Percentiles rank a stretch among this genome's conserved stretches.
Conservation (phyloP, 2,888 invertebrate species). For the Tachina fera region DNA sequence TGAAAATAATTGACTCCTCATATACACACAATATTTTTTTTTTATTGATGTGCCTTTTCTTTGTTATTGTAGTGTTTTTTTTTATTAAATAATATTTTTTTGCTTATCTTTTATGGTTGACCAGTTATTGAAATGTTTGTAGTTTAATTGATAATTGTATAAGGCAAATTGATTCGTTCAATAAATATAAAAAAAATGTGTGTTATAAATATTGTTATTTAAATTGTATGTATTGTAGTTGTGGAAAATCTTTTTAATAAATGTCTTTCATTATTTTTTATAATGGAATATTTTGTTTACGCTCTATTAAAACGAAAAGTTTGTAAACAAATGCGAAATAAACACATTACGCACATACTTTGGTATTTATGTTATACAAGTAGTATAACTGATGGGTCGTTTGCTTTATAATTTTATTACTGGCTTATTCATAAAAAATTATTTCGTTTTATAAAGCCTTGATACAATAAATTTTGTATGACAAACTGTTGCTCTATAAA, state of each 20-base stretch:
- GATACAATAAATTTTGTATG: too few relatives aligned
- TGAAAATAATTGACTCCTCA: slow-evolving; percentile 36
- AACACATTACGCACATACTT: too few relatives aligned
- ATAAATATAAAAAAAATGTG: not conserved
- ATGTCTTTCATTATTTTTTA: not conserved
- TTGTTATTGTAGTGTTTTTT: not conserved
- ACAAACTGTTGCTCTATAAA: too few relatives aligned
- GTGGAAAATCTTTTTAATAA: slow-evolving; percentile 19
- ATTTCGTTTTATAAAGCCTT: too few relatives aligned
- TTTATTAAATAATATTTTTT: not conserved
- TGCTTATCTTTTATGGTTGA: slow-evolving; percentile 10
- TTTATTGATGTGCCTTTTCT: slow-evolving; percentile 24
- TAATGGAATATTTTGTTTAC: slow-evolving; percentile 29
- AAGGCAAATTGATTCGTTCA: slow-evolving; percentile 20
- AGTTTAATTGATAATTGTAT: slow-evolving; percentile 46
- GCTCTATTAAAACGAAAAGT: slow-evolving; percentile 11
- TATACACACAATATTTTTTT: not conserved
- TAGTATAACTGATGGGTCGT: too few relatives aligned
- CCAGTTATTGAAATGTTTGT: slow-evolving; percentile 31
- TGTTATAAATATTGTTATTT: slow-evolving; percentile 9
- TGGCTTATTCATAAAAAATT: too few relatives aligned
- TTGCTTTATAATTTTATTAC: too few relatives aligned
- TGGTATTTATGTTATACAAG: too few relatives aligned
- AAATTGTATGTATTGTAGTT: not conserved
- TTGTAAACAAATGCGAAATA: not conserved